Evolutionary conservation across 2,888 invertebrate genomes (phyloP).

Genomic region (Stenichneumon culpator): DNA sequence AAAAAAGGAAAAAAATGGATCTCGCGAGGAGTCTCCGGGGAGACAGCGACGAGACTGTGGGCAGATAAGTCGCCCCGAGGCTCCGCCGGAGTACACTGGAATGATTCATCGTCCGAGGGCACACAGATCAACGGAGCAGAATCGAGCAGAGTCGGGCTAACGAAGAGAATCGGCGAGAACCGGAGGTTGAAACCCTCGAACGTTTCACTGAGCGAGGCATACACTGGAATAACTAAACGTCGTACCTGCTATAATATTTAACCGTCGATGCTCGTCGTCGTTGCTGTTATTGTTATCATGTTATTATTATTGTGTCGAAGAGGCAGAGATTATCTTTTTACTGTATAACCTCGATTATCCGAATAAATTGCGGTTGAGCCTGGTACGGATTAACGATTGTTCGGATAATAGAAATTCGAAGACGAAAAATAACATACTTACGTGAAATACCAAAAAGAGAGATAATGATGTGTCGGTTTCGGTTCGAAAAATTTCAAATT

Average conservation of each 20-base stretch:
- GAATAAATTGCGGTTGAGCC: too few species aligned
- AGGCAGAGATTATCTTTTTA: neutral
- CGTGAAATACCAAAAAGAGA: too few species aligned
- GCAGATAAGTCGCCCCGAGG: neutral
- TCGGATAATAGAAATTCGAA: too few species aligned
- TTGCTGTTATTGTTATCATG: neutral
- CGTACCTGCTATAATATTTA: neutral
- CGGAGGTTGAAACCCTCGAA: conserved; percentile 39
- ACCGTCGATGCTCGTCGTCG: neutral
- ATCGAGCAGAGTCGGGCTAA: conserved; percentile 26
- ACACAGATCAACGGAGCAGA: conserved; percentile 14
- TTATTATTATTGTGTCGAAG: neutral
- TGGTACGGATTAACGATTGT: too few species aligned
- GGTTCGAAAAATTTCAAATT: too few species aligned
- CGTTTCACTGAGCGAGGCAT: neutral
- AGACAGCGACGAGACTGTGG: conserved; percentile 34
- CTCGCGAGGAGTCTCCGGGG: neutral
- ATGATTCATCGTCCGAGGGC: conserved; percentile 47
- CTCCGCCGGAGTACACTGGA: conserved; percentile 4
- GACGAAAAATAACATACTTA: too few species aligned
- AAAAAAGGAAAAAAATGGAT: neutral
- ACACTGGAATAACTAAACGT: neutral
- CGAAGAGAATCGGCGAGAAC: conserved; percentile 11
- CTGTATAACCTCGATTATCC: neutral
- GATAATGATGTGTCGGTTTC: too few species aligned